phyloP scores from a whole-genome alignment of 2,888 invertebrate species.

The Aethes cnicana region DNA sequence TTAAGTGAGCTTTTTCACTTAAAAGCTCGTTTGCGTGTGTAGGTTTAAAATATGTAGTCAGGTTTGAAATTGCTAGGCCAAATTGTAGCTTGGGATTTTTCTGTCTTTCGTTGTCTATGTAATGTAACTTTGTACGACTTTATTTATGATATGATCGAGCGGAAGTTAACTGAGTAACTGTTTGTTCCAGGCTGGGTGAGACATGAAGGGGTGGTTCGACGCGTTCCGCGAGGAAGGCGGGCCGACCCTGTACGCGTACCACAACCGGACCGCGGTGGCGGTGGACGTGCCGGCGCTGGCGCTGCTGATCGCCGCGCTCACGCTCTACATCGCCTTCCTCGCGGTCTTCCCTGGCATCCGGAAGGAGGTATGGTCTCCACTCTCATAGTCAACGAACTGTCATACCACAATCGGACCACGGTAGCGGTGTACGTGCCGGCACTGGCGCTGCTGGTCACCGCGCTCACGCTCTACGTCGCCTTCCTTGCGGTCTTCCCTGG shows the following conservation, averaged over 20 bases:
- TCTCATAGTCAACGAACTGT: too few relatives aligned
- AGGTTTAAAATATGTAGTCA: too few relatives aligned
- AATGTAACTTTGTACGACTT: too few relatives aligned
- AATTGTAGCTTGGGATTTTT: too few relatives aligned
- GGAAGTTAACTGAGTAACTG: neutral
- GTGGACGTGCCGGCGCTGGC: slow-evolving; percentile 95
- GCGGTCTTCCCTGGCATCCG: slow-evolving; percentile 97
- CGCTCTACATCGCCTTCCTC: slow-evolving; percentile 96
- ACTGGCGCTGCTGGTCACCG: slow-evolving; percentile 88
- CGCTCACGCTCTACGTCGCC: slow-evolving; percentile 87
- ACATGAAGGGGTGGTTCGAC: slow-evolving; percentile 98
- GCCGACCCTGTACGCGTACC: slow-evolving; percentile 96
- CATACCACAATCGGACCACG: slow-evolving; percentile 96
- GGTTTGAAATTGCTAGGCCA: too few relatives aligned
- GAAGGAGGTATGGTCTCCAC: slow-evolving; percentile 92
- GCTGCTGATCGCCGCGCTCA: slow-evolving; percentile 92
- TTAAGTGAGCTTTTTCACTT: too few relatives aligned
- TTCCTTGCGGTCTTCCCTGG: slow-evolving; percentile 98
- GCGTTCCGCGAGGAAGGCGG: slow-evolving; percentile 98
- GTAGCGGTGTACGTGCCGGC: slow-evolving; percentile 96
- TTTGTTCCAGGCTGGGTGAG: slow-evolving; percentile 75
- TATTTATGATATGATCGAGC: neutral
- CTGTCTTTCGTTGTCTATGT: too few relatives aligned
- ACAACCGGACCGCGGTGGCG: slow-evolving; percentile 96
- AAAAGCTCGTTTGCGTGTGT: too few relatives aligned